Base-by-base conservation (phyloP, 2,113 vertebrate species). In the Oryzias melastigma region DNA sequence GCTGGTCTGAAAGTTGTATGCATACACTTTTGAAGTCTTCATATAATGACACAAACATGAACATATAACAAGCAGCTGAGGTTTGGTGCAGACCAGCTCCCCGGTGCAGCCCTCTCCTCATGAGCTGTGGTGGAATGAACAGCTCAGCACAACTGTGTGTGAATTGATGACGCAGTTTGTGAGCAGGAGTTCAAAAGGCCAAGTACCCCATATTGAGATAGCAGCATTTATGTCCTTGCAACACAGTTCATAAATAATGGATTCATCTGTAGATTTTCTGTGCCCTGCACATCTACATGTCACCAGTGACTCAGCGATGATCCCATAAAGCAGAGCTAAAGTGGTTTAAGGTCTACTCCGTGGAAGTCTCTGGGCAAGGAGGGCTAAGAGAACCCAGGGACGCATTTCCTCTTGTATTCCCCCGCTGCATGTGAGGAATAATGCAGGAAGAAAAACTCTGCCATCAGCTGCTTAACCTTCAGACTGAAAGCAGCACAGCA, bases 171-270 rank as follows among this genome's bases (percentile, higher is more conserved):
- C 19, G 65, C 73, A 70, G 74, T 84, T 68, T 83, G 78, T 27
- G 65, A 77, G 75, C 68, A 14, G 35, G 63, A 68, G 78, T 84
- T 75, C 66, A n/a, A 82, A 80, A 88, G 75, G 72, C 75, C 83
- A 85, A 84, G 73, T 86, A 77, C 66, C 75, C 84, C 86, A 79
- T 73, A 73, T 82, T 84, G 73, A 87, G 81, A 84, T 63, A 58
- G 73, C 66, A 42, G 82, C 78, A 84, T 90, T 90, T 88, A 87
- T 85, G 84, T 64, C 73, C 77, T 67, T 53, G 67, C 65, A 42
- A 81, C 77, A 82, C 74, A 71, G 75, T 81, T 86, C 82, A 88
- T 90, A 78, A 83, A 90, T 90, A 88, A 90, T 90, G 78, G 78
- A 90, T 90, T 83, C 88, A 60, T 65, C 75, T 54, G 78, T 70